phyloP scores from a whole-genome alignment of 2,113 vertebrate species.

The Amphiprion ocellaris region DNA sequence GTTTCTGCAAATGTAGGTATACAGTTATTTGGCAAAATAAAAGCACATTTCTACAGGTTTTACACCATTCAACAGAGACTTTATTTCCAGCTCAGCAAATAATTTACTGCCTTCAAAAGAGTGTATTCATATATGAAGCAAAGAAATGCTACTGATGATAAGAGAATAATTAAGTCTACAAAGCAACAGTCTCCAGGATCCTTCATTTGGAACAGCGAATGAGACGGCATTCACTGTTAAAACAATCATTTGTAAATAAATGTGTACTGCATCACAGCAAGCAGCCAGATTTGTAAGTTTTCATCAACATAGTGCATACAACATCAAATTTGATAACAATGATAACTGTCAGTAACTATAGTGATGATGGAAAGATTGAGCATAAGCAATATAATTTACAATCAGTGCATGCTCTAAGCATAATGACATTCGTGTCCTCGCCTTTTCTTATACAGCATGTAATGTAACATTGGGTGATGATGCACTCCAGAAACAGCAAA shows the following conservation, averaged over 20 bases:
- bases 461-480: constrained; percentile 78
- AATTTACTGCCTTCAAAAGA: constrained; percentile 83
- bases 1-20: neutral
- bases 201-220: constrained; percentile 80
- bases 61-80: constrained; percentile 81
- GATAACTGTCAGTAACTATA: constrained; percentile 82
- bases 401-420: constrained; percentile 87
- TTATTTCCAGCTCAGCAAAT: constrained; percentile 86
- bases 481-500: constrained; percentile 80
- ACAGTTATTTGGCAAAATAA: constrained; percentile 2
- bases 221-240: constrained; percentile 75
- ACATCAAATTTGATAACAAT: constrained; percentile 88
- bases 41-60: constrained; percentile 10
- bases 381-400: constrained; percentile 88
- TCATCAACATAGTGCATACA: constrained; percentile 87
- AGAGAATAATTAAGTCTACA: constrained; percentile 80
- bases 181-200: constrained; percentile 80
- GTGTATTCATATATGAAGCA: constrained; percentile 82
- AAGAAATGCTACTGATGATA: constrained; percentile 83
- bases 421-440: constrained; percentile 84
- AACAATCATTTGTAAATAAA: constrained; percentile 83
- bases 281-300: constrained; percentile 83
- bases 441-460: constrained; percentile 69
- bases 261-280: constrained; percentile 85
- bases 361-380: constrained; percentile 80